Evolutionary conservation across 2,797 vertebrate species (phyloP).

Genomic region (Pseudotriccus pelzelni): DNA sequence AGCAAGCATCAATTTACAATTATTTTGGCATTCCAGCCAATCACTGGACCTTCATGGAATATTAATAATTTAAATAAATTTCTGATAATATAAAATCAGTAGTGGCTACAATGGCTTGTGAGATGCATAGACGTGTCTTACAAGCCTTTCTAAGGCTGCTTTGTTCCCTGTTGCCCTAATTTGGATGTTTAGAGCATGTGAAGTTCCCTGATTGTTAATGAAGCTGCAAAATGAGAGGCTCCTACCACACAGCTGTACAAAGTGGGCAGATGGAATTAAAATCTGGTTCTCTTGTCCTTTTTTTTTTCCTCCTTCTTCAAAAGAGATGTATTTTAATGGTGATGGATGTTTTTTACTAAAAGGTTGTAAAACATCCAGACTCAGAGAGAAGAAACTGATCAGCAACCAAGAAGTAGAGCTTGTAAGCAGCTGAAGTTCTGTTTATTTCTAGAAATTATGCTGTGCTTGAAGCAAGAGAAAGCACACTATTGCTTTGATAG

Average conservation of each 20-base stretch:
- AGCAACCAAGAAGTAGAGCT: background rate
- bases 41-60: background rate
- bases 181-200: background rate
- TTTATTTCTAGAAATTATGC: background rate
- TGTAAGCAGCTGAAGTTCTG: background rate
- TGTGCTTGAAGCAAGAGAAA: background rate
- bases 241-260: background rate
- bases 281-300: rapidly evolving
- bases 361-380: background rate
- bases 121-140: background rate
- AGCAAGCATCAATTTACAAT: background rate
- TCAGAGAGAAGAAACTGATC: background rate
- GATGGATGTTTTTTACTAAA: background rate
- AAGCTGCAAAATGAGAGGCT: background rate
- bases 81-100: background rate
- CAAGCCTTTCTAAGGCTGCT: background rate
- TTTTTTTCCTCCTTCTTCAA: background rate
- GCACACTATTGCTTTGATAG: background rate
- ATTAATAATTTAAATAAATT: background rate
- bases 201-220: background rate
- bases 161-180: background rate
- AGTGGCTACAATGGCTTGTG: background rate
- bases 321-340: background rate
- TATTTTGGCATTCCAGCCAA: background rate
- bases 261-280: background rate